Percentiles rank a stretch among this genome's conserved stretches.
Conservation (phyloP, 2,797 vertebrate genomes). For the Falco naumanni region DNA sequence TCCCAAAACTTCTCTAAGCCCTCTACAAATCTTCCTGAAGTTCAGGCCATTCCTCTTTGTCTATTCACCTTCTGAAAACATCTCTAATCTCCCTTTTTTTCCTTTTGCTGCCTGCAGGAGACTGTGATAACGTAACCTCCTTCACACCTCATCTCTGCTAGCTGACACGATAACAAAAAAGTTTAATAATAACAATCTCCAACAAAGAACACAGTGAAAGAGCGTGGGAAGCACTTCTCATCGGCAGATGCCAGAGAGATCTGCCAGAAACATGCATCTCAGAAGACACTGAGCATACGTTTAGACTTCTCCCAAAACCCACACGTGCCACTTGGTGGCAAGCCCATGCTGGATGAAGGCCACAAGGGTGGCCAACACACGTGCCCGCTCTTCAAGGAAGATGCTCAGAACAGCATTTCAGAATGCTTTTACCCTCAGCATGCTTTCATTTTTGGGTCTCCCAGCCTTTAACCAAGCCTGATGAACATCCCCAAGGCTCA, state of each 20-base stretch:
- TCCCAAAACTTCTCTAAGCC: background rate
- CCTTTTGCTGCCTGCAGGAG: background rate
- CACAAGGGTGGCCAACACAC: accelerated
- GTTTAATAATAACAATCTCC: background rate
- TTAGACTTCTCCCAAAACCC: background rate
- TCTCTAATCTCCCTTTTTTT: background rate
- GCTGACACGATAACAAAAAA: background rate
- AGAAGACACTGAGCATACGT: background rate
- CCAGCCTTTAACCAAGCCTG: background rate
- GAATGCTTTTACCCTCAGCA: background rate
- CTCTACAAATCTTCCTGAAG: background rate
- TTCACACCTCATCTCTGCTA: slow-evolving; percentile 29
- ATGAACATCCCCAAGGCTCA: background rate
- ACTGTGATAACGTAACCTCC: background rate
- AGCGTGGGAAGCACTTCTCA: background rate
- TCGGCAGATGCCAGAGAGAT: background rate
- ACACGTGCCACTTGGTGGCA: background rate
- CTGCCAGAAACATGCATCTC: background rate
- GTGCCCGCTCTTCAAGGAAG: background rate
- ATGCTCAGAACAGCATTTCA: background rate
- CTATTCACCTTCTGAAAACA: slow-evolving; percentile 1
- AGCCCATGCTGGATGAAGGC: background rate
- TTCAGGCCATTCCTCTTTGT: background rate
- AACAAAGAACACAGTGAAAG: background rate
- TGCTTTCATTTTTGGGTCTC: background rate